Evolutionary conservation across 2,797 vertebrate species (phyloP), one percentile per base, ranked within the genome.

Genomic region (Cyclura pinguis): DNA sequence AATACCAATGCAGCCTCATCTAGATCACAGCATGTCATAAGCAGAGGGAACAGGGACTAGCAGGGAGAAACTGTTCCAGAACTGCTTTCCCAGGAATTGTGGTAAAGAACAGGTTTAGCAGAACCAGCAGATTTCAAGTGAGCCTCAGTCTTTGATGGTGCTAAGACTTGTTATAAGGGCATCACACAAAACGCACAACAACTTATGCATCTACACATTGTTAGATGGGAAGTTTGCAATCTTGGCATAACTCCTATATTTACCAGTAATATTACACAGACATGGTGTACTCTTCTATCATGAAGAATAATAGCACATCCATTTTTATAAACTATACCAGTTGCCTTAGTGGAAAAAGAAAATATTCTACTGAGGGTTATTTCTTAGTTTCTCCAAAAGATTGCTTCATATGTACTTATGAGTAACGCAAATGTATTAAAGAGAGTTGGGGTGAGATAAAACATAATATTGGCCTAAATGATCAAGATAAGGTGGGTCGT

Each of bases 271-370:
- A 84, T 91, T 50, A 32, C 64, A 94, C 93, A 96, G 95, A 94
- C 94, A 95, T 91, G 91, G 94, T 94, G 91, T 91, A 80, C 95
- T 47, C 42, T 47, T 47, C 42, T 47, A 94, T 93, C 92, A 1
- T 92, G 91, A 1, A 93, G 92, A 92, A 91, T 88, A 0, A 95
- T 91, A 95, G 93, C 90, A 95, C 89, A 92, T 96, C 94, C 93
- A 92, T 94, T 92, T 95, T 95, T 94, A 93, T 93, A 95, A 96
- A 93, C 90, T 95, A 84, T 91, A 92, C 86, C 94, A 93, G 74
- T 93, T 76, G 76, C 69, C 78, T 93, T 32, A 89, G 90, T 89
- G 94, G 89, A 90, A 50, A 8, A 29, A 16, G 73, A n/a, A 24
- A 6, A 38, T 76, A 76, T 18, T 57, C n/a, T 57, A 38, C 35